Conservation (phyloP, 2,888 invertebrate genomes). For the Drosophila formosana region DNA sequence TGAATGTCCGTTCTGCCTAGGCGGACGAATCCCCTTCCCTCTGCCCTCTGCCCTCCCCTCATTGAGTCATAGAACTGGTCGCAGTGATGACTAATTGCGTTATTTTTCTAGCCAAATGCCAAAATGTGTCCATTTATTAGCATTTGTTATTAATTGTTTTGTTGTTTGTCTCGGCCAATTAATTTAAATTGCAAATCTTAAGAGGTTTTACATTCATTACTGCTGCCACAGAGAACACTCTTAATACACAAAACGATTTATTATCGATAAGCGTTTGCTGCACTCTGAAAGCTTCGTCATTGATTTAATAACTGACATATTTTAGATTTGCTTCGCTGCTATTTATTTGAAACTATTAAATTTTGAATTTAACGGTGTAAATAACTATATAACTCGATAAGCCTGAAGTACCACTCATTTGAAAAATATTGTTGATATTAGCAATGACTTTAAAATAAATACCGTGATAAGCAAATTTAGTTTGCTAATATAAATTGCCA, state of each 20-base stretch:
- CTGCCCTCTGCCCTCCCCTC: neutral
- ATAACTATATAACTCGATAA: neutral
- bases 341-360: neutral
- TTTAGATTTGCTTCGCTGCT: no score
- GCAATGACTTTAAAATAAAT: no score
- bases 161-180: conserved; percentile 62
- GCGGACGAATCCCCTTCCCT: conserved; percentile 14
- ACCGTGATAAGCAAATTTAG: no score
- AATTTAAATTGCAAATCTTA: conserved; percentile 71
- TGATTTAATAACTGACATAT: no score
- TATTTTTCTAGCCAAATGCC: conserved; percentile 72
- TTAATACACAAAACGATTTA: conserved; percentile 11
- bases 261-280: conserved; percentile 9
- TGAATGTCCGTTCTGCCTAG: conserved; percentile 64
- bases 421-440: no score
- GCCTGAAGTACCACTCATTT: no score
- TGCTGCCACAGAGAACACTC: conserved; percentile 20
- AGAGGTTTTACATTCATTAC: conserved; percentile 28
- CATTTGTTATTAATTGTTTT: conserved; percentile 53
- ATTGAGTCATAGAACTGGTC: conserved; percentile 13
- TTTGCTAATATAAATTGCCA: no score
- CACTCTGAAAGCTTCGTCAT: neutral
- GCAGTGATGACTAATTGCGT: conserved; percentile 70
- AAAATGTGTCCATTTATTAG: conserved; percentile 69
- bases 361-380: neutral